phyloP scores from a whole-genome alignment of 2,888 invertebrate species.

The Orgyia antiqua region DNA sequence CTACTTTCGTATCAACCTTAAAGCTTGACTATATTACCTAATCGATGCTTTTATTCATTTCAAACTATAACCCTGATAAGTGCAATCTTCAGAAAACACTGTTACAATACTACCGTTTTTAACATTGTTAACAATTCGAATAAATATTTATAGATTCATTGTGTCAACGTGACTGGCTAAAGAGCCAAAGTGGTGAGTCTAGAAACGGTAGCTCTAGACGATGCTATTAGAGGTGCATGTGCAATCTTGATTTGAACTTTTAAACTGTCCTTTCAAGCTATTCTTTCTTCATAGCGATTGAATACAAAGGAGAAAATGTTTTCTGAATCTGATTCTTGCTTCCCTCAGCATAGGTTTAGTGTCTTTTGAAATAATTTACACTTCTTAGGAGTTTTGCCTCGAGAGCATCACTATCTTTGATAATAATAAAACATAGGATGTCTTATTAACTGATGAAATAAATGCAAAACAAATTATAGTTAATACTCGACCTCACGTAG shows the following conservation, averaged over 20 bases:
- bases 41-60: too few species aligned
- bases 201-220: constrained; percentile 69
- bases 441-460: too few species aligned
- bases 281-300: constrained; percentile 30
- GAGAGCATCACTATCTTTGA: too few species aligned
- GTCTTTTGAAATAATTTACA: constrained; percentile 14
- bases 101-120: too few species aligned
- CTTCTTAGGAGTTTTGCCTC: too few species aligned
- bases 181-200: constrained; percentile 76
- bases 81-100: too few species aligned
- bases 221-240: constrained; percentile 63
- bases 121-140: constrained; percentile 30
- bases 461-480: too few species aligned
- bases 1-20: too few species aligned
- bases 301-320: constrained; percentile 20
- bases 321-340: constrained; percentile 26
- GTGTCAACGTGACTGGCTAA: constrained; percentile 75
- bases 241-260: constrained; percentile 38
- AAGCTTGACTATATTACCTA: too few species aligned
- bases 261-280: constrained; percentile 41
- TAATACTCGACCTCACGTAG: too few species aligned
- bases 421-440: too few species aligned
- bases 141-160: constrained; percentile 74
- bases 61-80: too few species aligned
- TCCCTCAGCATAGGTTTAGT: constrained; percentile 28